A percentile compares a stretch with the other conserved stretches of the same genome.
Evolutionary conservation across 2,888 invertebrate species (phyloP).

Genomic region (Drosophila macrospina): DNA sequence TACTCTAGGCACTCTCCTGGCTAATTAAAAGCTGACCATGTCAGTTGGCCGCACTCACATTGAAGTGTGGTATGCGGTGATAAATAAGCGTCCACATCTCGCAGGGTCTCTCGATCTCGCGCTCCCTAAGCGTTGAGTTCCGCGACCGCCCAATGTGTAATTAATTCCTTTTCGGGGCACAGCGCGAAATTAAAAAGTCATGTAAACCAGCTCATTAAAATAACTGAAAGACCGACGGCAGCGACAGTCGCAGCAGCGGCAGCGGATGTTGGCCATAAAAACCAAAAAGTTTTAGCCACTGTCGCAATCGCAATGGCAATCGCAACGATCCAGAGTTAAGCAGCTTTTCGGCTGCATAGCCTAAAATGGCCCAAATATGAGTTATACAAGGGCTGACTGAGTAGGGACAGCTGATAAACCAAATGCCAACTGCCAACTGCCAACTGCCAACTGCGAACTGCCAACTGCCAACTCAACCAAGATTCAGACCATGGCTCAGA

Average conservation of each 20-base stretch:
- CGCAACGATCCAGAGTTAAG: constrained; percentile 54
- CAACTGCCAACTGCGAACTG: constrained; percentile 11
- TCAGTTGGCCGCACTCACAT: constrained; percentile 70
- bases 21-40: constrained; percentile 78
- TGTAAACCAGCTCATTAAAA: constrained; percentile 86
- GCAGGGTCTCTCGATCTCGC: background rate
- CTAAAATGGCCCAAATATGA: constrained; percentile 67
- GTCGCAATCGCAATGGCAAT: constrained; percentile 38
- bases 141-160: constrained; percentile 85
- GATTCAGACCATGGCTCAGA: constrained; percentile 4
- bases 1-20: constrained; percentile 27
- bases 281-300: constrained; percentile 34
- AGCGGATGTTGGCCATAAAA: constrained; percentile 66
- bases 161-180: constrained; percentile 84
- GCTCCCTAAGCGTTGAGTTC: constrained; percentile 42
- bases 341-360: constrained; percentile 56
- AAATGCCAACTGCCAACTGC: constrained; percentile 8
- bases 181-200: constrained; percentile 85
- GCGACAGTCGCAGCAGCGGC: constrained; percentile 8
- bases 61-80: constrained; percentile 76
- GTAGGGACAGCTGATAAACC: constrained; percentile 25
- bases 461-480: constrained; percentile 11
- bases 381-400: constrained; percentile 29
- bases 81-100: constrained; percentile 56
- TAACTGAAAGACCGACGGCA: constrained; percentile 69